These are phyloP conservation scores for Coregonus suidteri DNA, from an alignment of 2,797 vertebrate genomes.

Conservation along the genomic window DNA sequence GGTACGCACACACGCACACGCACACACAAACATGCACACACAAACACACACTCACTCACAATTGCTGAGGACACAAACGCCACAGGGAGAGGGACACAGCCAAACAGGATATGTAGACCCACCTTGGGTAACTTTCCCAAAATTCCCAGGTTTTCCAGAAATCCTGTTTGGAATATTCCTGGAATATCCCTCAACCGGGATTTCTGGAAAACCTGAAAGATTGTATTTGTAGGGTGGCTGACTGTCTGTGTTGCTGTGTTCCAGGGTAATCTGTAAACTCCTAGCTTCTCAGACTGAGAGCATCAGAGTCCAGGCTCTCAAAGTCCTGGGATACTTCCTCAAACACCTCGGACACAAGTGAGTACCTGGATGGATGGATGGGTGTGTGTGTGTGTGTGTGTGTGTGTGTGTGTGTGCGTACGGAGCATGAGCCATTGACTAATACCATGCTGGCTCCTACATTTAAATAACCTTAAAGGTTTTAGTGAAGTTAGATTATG, in stretches of 20 bases:
- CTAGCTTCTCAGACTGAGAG: constrained; percentile 98
- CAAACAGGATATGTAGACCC: background rate
- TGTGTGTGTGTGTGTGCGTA: background rate
- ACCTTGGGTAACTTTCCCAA: too few species aligned
- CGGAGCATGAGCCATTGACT: too few species aligned
- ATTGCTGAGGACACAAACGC: too few species aligned
- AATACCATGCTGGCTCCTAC: too few species aligned
- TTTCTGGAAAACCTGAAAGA: too few species aligned
- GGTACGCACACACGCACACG: constrained; percentile 63
- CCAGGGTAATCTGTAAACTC: constrained; percentile 97
- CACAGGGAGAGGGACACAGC: background rate
- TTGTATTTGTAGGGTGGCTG: too few species aligned
- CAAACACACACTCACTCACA: too few species aligned
- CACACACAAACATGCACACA: too few species aligned
- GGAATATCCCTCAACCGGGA: too few species aligned
- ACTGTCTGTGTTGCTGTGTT: background rate
- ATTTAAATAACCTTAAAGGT: too few species aligned
- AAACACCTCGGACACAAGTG: constrained; percentile 99
- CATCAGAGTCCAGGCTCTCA: constrained; percentile 97
- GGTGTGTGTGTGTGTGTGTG: background rate
- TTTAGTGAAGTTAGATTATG: background rate
- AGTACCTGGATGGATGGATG: constrained; percentile 61
- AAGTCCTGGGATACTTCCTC: constrained; percentile 97
- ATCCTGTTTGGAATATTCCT: too few species aligned
- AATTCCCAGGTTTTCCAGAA: too few species aligned